Percentiles rank a stretch among this genome's conserved stretches.
Conservation (phyloP, 2,888 invertebrate species). For the Myopa tessellatipennis region DNA sequence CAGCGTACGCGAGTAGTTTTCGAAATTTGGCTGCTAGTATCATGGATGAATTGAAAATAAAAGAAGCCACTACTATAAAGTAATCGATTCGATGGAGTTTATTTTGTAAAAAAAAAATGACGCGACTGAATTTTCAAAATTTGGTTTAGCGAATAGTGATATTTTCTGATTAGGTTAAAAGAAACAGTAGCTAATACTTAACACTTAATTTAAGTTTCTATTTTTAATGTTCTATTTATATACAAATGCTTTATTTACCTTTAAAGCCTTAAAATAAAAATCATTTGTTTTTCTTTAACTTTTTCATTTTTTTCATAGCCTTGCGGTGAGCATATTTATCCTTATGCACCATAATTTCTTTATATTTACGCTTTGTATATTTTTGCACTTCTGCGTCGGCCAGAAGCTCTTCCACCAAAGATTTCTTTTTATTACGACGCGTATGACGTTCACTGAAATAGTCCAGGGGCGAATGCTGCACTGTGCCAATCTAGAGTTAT, state of each 20-base stretch:
- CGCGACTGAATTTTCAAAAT: neutral
- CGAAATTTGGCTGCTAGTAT: conserved; percentile 49
- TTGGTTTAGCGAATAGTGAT: neutral
- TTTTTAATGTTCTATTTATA: conserved; percentile 2
- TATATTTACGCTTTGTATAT: conserved; percentile 83
- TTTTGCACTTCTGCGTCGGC: conserved; percentile 88
- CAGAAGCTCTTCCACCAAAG: conserved; percentile 92
- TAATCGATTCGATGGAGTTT: neutral
- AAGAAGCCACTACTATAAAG: neutral
- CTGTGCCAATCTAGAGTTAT: conserved; percentile 76
- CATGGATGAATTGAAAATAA: conserved; percentile 43
- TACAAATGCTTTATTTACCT: neutral
- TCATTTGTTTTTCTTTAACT: conserved; percentile 66
- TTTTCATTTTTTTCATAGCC: conserved; percentile 79
- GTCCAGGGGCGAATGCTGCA: conserved; percentile 87
- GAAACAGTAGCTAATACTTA: neutral
- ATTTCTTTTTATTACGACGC: conserved; percentile 86
- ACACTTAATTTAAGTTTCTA: neutral
- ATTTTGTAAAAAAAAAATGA: neutral
- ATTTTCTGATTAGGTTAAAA: neutral
- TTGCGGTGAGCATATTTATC: conserved; percentile 78
- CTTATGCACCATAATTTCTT: conserved; percentile 77
- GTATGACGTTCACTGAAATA: conserved; percentile 86
- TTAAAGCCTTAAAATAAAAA: conserved; percentile 16
- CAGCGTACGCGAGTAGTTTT: conserved; percentile 59